These are phyloP conservation scores for Forbesichthys agassizii DNA, from an alignment of 2,113 vertebrate species.

Conservation along the genomic window DNA sequence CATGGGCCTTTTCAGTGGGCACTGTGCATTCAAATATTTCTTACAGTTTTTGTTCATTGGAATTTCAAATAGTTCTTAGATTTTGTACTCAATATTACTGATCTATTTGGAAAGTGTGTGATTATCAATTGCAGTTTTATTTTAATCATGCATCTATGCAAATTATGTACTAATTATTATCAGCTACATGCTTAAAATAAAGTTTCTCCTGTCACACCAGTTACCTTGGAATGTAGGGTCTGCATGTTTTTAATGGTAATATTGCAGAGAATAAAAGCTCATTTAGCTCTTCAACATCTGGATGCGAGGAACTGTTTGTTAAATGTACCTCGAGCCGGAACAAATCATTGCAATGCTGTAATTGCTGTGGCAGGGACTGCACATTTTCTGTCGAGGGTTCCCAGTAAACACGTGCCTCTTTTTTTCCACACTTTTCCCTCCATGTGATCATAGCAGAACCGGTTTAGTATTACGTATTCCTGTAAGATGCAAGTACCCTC, in stretches of 20 bases:
- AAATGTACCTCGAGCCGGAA: slow-evolving; percentile 11
- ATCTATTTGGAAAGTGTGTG: slow-evolving; percentile 6
- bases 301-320: slow-evolving; percentile 24
- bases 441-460: slow-evolving; percentile 34
- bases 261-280: slow-evolving; percentile 28
- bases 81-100: slow-evolving; percentile 1
- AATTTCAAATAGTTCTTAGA: neutral
- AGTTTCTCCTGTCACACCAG: slow-evolving; percentile 18
- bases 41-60: neutral
- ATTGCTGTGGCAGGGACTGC: slow-evolving; percentile 22
- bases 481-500: slow-evolving; percentile 43
- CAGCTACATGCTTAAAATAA: neutral
- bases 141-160: neutral
- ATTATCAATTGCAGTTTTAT: neutral
- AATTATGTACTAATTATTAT: too few species aligned
- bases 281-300: slow-evolving; percentile 13
- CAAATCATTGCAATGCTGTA: slow-evolving; percentile 29
- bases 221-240: slow-evolving; percentile 14
- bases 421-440: slow-evolving; percentile 11
- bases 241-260: slow-evolving; percentile 24
- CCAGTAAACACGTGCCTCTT: slow-evolving; percentile 34
- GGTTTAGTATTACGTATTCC: slow-evolving; percentile 42
- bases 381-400: slow-evolving; percentile 40
- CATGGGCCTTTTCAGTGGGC: too few species aligned
- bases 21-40: neutral